Percentiles rank a stretch among this genome's conserved stretches.
Evolutionary conservation across 1,140 invertebrate species (phyloP).

Genomic region (Melitaea cinxia): DNA sequence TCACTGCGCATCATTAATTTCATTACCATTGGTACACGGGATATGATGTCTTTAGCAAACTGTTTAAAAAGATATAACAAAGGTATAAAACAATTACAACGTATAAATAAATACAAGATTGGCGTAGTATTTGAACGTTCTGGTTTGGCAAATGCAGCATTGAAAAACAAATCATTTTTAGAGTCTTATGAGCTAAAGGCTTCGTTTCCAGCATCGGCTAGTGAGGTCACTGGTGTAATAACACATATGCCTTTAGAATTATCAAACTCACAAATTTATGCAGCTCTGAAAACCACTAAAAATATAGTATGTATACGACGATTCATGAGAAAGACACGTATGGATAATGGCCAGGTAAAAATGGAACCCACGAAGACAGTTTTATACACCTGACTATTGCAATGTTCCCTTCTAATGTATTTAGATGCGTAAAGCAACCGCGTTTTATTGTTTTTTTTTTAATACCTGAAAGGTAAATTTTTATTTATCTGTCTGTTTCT

Average conservation of each 20-base stretch:
- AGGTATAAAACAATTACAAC: slow-evolving; percentile 10
- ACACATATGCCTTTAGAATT: slow-evolving; percentile 21
- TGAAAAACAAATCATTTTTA: slow-evolving; percentile 29
- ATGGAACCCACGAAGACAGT: too few relatives aligned
- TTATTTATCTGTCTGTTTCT: too few relatives aligned
- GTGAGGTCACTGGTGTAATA: slow-evolving; percentile 30
- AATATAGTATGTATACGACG: slow-evolving; percentile 27
- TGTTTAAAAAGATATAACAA: slow-evolving; percentile 18
- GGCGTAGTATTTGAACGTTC: slow-evolving; percentile 30
- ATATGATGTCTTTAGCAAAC: slow-evolving; percentile 15
- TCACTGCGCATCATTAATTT: too few relatives aligned
- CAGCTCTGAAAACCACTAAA: slow-evolving; percentile 17
- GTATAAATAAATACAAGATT: slow-evolving; percentile 23
- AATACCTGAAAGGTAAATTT: too few relatives aligned
- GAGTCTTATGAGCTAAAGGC: slow-evolving; percentile 7
- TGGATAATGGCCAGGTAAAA: too few relatives aligned
- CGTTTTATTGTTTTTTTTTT: too few relatives aligned
- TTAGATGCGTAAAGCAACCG: too few relatives aligned
- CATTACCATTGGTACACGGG: slow-evolving; percentile 9
- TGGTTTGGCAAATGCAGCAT: slow-evolving; percentile 25
- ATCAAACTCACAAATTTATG: slow-evolving; percentile 28
- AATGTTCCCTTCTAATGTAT: too few relatives aligned
- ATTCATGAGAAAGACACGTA: slow-evolving; percentile 27
- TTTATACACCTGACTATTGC: too few relatives aligned
- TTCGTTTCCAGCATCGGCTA: slow-evolving; percentile 23